Conservation (phyloP, 2,888 invertebrate species). For the Herminia tarsipennalis region DNA sequence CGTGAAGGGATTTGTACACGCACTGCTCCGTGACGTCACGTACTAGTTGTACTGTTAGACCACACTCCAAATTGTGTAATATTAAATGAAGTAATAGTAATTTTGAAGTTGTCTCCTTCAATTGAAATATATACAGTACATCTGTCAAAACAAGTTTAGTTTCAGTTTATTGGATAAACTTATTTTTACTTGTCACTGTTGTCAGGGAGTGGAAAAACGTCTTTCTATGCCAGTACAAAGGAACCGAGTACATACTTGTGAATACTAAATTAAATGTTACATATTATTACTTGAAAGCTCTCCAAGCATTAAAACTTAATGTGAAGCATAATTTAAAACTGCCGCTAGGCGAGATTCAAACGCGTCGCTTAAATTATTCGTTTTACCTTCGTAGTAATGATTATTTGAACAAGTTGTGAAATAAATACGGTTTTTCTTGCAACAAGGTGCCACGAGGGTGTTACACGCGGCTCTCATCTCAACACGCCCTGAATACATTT, state of each 20-base stretch:
- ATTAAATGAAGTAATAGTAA: not conserved
- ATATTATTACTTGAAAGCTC: too few relatives aligned
- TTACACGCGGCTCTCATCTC: too few relatives aligned
- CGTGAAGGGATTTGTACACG: slow-evolving; percentile 35
- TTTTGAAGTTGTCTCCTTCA: not conserved
- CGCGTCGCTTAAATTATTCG: slow-evolving; percentile 26
- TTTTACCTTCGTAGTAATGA: slow-evolving; percentile 39
- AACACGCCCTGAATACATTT: not conserved
- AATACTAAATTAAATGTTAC: too few relatives aligned
- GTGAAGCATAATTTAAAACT: slow-evolving; percentile 34
- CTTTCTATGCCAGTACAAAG: too few relatives aligned
- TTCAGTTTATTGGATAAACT: too few relatives aligned
- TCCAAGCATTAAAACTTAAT: slow-evolving; percentile 28
- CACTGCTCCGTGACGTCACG: slow-evolving; percentile 40
- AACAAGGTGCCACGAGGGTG: too few relatives aligned
- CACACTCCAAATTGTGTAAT: not conserved
- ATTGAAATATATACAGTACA: too few relatives aligned
- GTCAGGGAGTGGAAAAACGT: too few relatives aligned
- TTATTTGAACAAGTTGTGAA: slow-evolving; percentile 33
- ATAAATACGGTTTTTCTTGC: not conserved
- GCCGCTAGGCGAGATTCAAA: slow-evolving; percentile 13
- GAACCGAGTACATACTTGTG: too few relatives aligned
- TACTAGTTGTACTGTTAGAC: slow-evolving; percentile 13
- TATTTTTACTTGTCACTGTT: too few relatives aligned
- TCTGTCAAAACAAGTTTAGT: too few relatives aligned